Conservation (phyloP, 2,888 invertebrate genomes). For the Zaprionus bogoriensis region DNA sequence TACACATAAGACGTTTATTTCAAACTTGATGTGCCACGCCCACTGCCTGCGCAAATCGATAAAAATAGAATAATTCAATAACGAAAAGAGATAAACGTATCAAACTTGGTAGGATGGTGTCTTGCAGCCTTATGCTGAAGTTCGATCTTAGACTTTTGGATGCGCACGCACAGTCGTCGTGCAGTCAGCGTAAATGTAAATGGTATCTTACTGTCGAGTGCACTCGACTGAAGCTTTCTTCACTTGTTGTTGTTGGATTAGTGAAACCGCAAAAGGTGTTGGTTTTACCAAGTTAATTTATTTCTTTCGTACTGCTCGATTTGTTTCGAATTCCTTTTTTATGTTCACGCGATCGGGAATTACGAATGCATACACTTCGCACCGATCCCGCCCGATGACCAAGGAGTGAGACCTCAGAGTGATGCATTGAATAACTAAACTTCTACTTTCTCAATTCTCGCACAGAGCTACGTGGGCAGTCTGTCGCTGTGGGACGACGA, state of each 20-base stretch:
- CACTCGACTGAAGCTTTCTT: too few species aligned
- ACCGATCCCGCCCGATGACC: background rate
- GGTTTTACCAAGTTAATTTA: slow-evolving; percentile 41
- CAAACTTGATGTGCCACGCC: too few species aligned
- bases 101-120: too few species aligned
- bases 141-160: too few species aligned
- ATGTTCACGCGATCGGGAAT: background rate
- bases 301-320: slow-evolving; percentile 4
- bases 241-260: slow-evolving; percentile 7
- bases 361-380: background rate
- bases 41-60: too few species aligned
- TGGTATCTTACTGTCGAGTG: too few species aligned
- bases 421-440: background rate
- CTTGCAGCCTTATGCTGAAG: too few species aligned
- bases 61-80: too few species aligned
- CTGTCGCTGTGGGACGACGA: slow-evolving; percentile 63
- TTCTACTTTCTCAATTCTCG: slow-evolving; percentile 32
- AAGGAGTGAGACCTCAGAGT: background rate
- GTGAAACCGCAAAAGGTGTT: slow-evolving; percentile 26
- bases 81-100: too few species aligned
- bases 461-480: slow-evolving; percentile 67
- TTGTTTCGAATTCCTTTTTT: slow-evolving; percentile 7
- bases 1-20: too few species aligned
- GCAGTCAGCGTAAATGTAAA: too few species aligned
- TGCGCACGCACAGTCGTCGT: too few species aligned